Percentiles rank a stretch among this genome's conserved stretches.
Evolutionary conservation across 2,113 vertebrate species (phyloP).

Genomic region (Charadrius vociferus): DNA sequence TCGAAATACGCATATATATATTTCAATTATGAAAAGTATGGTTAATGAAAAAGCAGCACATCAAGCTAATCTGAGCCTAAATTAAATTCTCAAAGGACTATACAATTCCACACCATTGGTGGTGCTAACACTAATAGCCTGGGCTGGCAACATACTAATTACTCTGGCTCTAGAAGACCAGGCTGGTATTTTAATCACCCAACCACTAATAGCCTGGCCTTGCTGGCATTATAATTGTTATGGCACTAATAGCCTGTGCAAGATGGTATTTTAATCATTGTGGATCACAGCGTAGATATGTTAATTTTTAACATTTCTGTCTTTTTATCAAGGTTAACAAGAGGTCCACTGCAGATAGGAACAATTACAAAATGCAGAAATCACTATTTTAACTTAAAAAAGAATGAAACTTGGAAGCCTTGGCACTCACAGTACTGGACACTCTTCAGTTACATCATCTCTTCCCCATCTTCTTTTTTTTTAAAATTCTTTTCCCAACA

Average conservation of each 20-base stretch:
- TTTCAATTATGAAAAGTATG: not conserved
- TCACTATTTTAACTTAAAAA: not conserved
- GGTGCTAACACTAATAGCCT: not conserved
- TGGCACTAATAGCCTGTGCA: slow-evolving; percentile 1
- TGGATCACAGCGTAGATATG: not conserved
- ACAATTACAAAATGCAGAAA: not conserved
- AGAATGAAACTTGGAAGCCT: not conserved
- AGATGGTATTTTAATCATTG: slow-evolving; percentile 35
- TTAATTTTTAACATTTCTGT: not conserved
- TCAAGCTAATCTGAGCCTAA: not conserved
- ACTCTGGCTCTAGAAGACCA: not conserved
- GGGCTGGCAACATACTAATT: not conserved
- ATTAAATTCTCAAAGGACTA: not conserved
- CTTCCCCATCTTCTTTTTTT: not conserved
- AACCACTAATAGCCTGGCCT: not conserved
- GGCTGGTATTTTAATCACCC: slow-evolving; percentile 54
- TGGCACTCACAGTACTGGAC: not conserved
- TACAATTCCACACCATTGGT: not conserved
- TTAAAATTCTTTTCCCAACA: not conserved
- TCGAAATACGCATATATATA: not conserved
- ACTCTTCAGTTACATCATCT: not conserved
- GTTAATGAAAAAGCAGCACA: not conserved
- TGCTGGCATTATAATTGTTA: not conserved
- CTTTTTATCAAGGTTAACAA: slow-evolving; percentile 11
- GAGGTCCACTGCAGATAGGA: not conserved